Evolutionary conservation across 1,140 invertebrate species (phyloP).

Genomic region (Oncopodura yosiiana): DNA sequence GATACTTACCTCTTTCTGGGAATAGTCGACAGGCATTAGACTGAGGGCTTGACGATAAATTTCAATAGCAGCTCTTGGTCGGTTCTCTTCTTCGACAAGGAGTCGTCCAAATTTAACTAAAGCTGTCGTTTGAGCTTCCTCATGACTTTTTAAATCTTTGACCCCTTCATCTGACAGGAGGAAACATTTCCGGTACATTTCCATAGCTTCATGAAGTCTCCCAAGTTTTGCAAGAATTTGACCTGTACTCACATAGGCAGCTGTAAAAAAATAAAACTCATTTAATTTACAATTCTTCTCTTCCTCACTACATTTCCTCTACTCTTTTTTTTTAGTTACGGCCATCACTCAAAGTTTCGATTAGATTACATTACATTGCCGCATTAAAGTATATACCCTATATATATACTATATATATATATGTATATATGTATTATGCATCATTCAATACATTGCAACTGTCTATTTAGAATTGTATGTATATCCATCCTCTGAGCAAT

Average conservation of each 20-base stretch:
- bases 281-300: too few relatives aligned
- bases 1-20: slow-evolving; percentile 55
- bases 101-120: slow-evolving; percentile 82
- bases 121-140: slow-evolving; percentile 77
- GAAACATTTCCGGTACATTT: slow-evolving; percentile 68
- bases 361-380: too few relatives aligned
- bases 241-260: slow-evolving; percentile 90
- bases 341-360: too few relatives aligned
- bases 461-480: too few relatives aligned
- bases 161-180: slow-evolving; percentile 73
- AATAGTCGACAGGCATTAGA: slow-evolving; percentile 65
- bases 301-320: too few relatives aligned
- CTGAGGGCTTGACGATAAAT: slow-evolving; percentile 76
- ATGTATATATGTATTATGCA: too few relatives aligned
- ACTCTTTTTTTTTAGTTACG: too few relatives aligned
- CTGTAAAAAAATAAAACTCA: slow-evolving; percentile 49
- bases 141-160: slow-evolving; percentile 80
- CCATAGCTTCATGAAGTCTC: slow-evolving; percentile 68
- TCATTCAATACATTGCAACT: too few relatives aligned
- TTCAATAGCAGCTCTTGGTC: slow-evolving; percentile 72
- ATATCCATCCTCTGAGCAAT: too few relatives aligned
- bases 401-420: too few relatives aligned
- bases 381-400: too few relatives aligned
- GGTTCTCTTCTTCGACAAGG: slow-evolving; percentile 68
- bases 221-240: slow-evolving; percentile 73